phyloP scores from a whole-genome alignment of 2,888 invertebrate species.

The Yponomeuta malinellus region DNA sequence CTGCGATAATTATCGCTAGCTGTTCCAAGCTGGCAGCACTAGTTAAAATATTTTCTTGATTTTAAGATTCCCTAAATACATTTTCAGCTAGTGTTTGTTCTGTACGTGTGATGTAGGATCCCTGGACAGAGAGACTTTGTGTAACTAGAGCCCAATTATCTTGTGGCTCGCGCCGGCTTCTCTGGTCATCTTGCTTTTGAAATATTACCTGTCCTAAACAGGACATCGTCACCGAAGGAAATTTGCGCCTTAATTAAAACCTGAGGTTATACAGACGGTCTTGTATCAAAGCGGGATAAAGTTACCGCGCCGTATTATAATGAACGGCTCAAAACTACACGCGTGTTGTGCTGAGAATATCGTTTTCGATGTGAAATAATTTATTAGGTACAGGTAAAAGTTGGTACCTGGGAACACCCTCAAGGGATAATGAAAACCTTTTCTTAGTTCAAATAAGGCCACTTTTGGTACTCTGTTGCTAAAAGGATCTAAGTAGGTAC shows the following conservation, averaged over 20 bases:
- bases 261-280: conserved; percentile 46
- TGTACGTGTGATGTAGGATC: conserved; percentile 15
- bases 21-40: too few species aligned
- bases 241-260: conserved; percentile 50
- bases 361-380: background rate
- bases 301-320: conserved; percentile 31
- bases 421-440: background rate
- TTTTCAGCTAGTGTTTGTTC: background rate
- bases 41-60: background rate
- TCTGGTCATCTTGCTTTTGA: conserved; percentile 56
- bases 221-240: conserved; percentile 32
- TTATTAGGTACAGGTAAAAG: background rate
- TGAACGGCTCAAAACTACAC: background rate
- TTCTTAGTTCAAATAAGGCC: background rate
- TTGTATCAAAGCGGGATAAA: conserved; percentile 52
- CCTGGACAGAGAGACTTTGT: conserved; percentile 35
- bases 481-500: too few species aligned
- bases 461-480: too few species aligned
- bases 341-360: background rate
- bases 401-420: background rate
- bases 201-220: conserved; percentile 44
- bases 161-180: conserved; percentile 19
- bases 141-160: conserved; percentile 57
- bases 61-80: background rate
- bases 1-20: conserved; percentile 19